These are phyloP conservation scores for Megamerina dolium DNA, from an alignment of 2,888 invertebrate genomes.

Conservation along the genomic window DNA sequence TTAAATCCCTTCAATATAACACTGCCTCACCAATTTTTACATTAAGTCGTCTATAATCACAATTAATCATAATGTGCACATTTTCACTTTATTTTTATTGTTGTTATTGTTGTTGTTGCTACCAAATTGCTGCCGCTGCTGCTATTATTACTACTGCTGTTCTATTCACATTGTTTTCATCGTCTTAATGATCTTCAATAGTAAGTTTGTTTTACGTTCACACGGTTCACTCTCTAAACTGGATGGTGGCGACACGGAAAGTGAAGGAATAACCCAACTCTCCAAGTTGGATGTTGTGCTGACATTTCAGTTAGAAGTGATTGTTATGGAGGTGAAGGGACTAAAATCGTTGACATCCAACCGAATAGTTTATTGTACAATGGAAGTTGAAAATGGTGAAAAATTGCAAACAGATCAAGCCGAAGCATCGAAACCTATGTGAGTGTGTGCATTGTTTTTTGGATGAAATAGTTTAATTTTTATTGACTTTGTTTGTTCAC, in stretches of 20 bases:
- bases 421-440: constrained; percentile 97
- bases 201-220: constrained; percentile 61
- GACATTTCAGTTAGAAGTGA: constrained; percentile 94
- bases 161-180: no score
- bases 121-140: no score
- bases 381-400: constrained; percentile 99
- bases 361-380: constrained; percentile 98
- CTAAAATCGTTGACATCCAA: constrained; percentile 93
- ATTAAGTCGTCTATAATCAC: no score
- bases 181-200: no score
- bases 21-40: no score
- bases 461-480: no score
- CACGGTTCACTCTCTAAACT: constrained; percentile 88
- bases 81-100: no score
- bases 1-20: no score
- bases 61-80: no score
- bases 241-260: constrained; percentile 88
- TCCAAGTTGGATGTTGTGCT: constrained; percentile 98
- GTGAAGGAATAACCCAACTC: constrained; percentile 91
- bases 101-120: no score
- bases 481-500: no score
- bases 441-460: constrained; percentile 45
- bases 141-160: no score
- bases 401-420: constrained; percentile 99
- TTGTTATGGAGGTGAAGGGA: constrained; percentile 99